Evolutionary conservation across 2,113 vertebrate genomes (phyloP).

Genomic region (Cheirogaleus medius): DNA sequence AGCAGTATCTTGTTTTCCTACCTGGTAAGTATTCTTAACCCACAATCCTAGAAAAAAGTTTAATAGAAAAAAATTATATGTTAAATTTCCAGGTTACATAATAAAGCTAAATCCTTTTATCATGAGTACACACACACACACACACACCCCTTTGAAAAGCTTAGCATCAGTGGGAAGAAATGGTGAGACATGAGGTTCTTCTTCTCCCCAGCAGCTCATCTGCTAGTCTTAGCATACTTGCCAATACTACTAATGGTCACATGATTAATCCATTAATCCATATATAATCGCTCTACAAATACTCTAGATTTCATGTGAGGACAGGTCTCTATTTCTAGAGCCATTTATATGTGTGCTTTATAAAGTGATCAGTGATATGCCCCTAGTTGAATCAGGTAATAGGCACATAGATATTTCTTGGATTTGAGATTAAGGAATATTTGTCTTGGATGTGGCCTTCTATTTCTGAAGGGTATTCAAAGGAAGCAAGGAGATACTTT

Average conservation of each 20-base stretch:
- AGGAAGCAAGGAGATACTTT: neutral
- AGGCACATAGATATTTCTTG: neutral
- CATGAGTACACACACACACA: neutral
- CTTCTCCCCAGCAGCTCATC: neutral
- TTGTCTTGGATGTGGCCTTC: neutral
- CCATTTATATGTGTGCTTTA: neutral
- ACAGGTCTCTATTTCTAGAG: neutral
- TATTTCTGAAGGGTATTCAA: neutral
- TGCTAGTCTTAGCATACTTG: neutral
- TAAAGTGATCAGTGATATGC: neutral
- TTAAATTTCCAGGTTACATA: neutral
- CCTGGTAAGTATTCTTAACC: conserved; percentile 15
- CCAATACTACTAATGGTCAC: neutral
- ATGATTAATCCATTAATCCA: neutral
- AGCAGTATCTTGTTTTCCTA: neutral
- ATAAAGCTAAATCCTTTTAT: neutral
- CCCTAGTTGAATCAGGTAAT: neutral
- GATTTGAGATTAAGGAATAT: neutral
- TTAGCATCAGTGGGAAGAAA: neutral
- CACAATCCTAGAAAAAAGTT: neutral
- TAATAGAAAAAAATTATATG: neutral
- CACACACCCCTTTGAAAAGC: neutral
- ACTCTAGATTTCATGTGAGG: neutral
- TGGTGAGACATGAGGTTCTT: neutral
- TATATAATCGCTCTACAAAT: neutral